These are phyloP conservation scores for Peromyscus attwateri DNA, from an alignment of 2,797 vertebrate species.

Conservation along the genomic window DNA sequence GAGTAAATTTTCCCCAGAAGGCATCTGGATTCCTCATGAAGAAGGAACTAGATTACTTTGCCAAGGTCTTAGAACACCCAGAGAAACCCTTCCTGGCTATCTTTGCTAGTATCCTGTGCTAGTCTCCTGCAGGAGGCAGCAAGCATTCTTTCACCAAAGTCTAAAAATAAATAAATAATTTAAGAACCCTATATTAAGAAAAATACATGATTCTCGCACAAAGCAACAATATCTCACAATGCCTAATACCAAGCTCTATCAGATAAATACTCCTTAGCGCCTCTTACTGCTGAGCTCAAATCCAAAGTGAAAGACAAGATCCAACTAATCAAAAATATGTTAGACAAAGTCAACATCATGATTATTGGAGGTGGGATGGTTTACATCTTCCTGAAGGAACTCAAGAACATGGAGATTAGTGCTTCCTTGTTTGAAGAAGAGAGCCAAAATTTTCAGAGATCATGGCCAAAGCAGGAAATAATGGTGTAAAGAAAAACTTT, in stretches of 20 bases:
- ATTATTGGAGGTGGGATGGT: slow-evolving; percentile 99
- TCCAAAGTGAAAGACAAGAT: slow-evolving; percentile 99
- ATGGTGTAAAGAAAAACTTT: slow-evolving; percentile 94
- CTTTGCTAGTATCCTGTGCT: slow-evolving; percentile 90
- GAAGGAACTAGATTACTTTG: slow-evolving; percentile 98
- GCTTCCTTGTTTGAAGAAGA: slow-evolving; percentile 96
- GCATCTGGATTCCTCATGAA: slow-evolving; percentile 99
- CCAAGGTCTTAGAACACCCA: slow-evolving; percentile 97
- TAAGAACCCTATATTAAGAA: no score
- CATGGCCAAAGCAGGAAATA: slow-evolving; percentile 96
- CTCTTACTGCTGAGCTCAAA: no score
- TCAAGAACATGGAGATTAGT: slow-evolving; percentile 98
- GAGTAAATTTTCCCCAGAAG: slow-evolving; percentile 95
- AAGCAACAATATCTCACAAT: no score
- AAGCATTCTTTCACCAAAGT: no score
- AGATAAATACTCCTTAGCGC: no score
- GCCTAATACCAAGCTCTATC: no score
- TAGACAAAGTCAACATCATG: slow-evolving; percentile 98
- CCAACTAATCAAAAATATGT: slow-evolving; percentile 98
- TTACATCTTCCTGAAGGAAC: slow-evolving; percentile 98
- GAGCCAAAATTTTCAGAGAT: slow-evolving; percentile 96
- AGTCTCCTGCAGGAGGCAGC: slow-evolving; percentile 81
- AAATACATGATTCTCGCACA: no score
- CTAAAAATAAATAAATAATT: no score
- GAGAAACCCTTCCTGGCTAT: slow-evolving; percentile 97